These are phyloP conservation scores for Acanthosepion lycidas DNA, from an alignment of 2,888 invertebrate genomes.

Conservation along the genomic window DNA sequence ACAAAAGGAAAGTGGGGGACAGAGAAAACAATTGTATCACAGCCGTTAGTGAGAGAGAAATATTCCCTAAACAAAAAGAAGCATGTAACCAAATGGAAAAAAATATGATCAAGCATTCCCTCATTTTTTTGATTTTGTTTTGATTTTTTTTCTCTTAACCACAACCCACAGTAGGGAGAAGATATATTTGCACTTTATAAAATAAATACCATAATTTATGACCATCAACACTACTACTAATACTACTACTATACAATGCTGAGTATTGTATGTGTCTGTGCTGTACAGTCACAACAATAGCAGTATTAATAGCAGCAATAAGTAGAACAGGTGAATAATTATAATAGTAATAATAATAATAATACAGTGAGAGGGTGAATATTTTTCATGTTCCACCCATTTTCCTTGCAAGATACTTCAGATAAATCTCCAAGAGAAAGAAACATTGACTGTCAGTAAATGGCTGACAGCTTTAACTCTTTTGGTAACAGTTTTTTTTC, in stretches of 20 bases:
- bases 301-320: background rate
- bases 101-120: background rate
- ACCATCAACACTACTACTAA: background rate
- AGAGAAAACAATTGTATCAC: background rate
- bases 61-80: background rate
- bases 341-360: background rate
- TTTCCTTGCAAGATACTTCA: background rate
- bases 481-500: background rate
- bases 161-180: background rate
- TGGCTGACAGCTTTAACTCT: background rate
- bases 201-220: background rate
- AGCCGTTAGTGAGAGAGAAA: background rate
- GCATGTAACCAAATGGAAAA: background rate
- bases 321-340: background rate
- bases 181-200: background rate
- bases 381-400: background rate
- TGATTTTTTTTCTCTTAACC: background rate
- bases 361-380: background rate
- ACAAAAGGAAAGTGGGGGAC: background rate
- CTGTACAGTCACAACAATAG: background rate
- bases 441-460: background rate
- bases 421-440: background rate
- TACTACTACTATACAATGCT: background rate
- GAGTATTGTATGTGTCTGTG: background rate
- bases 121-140: background rate